These are phyloP conservation scores for Uloborus diversus DNA, from an alignment of 1,140 invertebrate species.

Conservation along the genomic window DNA sequence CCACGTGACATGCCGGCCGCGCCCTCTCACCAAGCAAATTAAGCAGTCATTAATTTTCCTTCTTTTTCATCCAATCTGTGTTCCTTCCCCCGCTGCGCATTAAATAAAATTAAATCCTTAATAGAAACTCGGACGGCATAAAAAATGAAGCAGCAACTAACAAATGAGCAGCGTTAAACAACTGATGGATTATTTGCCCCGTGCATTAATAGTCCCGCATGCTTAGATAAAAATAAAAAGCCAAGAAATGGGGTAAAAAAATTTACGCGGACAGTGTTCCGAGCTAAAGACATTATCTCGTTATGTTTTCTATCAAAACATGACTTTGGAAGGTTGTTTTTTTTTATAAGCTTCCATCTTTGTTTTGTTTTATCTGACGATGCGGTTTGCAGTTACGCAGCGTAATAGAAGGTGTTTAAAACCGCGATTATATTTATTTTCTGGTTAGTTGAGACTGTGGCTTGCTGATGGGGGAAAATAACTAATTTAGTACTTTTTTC, in stretches of 20 bases:
- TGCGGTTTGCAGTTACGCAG: constrained; percentile 9
- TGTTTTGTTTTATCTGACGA: constrained; percentile 12
- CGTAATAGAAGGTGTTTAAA: constrained; percentile 26
- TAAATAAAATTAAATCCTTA: constrained; percentile 57
- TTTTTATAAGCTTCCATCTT: constrained; percentile 9
- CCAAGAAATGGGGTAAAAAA: constrained; percentile 39
- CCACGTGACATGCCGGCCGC: constrained; percentile 37
- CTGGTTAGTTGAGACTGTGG: neutral
- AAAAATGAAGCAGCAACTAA: constrained; percentile 44
- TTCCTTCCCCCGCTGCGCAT: constrained; percentile 28
- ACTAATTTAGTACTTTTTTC: neutral
- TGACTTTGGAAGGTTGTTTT: constrained; percentile 48
- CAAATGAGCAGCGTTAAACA: constrained; percentile 55
- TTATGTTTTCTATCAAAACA: constrained; percentile 57
- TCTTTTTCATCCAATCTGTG: constrained; percentile 45
- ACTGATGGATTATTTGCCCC: constrained; percentile 55
- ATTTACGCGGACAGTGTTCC: constrained; percentile 39
- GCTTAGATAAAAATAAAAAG: constrained; percentile 44
- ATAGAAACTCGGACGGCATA: constrained; percentile 46
- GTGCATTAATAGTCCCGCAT: constrained; percentile 45
- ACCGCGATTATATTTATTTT: constrained; percentile 33
- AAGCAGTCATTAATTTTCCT: constrained; percentile 56
- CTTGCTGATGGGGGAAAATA: neutral
- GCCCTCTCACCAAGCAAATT: constrained; percentile 45
- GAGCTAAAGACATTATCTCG: constrained; percentile 55